Conservation (phyloP, 2,113 vertebrate species). For the Epinephelus moara region DNA sequence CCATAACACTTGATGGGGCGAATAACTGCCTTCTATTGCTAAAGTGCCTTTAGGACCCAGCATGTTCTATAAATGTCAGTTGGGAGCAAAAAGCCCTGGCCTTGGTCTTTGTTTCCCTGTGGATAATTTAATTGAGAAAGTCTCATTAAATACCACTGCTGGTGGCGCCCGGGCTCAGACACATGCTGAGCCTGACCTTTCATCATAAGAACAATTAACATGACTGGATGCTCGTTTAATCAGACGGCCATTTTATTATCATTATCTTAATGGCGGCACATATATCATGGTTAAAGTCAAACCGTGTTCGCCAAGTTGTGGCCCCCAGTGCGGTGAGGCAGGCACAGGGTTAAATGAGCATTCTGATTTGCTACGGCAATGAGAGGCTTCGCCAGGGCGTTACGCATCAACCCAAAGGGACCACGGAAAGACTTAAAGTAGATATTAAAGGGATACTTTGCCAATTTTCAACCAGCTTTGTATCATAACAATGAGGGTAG, state of each 20-base stretch:
- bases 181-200: constrained; percentile 73
- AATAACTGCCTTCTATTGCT: constrained; percentile 33
- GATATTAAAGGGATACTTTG: too few relatives aligned
- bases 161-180: constrained; percentile 33
- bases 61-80: constrained; percentile 54
- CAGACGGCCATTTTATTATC: constrained; percentile 65
- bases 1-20: constrained; percentile 30
- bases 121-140: constrained; percentile 72
- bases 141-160: constrained; percentile 64
- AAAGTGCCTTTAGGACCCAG: constrained; percentile 19
- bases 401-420: not conserved
- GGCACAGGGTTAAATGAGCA: constrained; percentile 21
- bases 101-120: constrained; percentile 55
- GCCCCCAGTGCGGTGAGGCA: not conserved
- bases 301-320: not conserved
- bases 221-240: constrained; percentile 64
- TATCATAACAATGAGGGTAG: too few relatives aligned
- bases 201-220: constrained; percentile 74
- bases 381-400: not conserved
- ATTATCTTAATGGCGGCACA: constrained; percentile 57
- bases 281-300: constrained; percentile 57
- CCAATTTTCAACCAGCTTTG: too few relatives aligned
- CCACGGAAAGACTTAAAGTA: not conserved
- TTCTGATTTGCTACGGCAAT: not conserved
- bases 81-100: constrained; percentile 14